Base-by-base conservation (phyloP, 2,113 vertebrate species). In the Zosterops pallidus region DNA sequence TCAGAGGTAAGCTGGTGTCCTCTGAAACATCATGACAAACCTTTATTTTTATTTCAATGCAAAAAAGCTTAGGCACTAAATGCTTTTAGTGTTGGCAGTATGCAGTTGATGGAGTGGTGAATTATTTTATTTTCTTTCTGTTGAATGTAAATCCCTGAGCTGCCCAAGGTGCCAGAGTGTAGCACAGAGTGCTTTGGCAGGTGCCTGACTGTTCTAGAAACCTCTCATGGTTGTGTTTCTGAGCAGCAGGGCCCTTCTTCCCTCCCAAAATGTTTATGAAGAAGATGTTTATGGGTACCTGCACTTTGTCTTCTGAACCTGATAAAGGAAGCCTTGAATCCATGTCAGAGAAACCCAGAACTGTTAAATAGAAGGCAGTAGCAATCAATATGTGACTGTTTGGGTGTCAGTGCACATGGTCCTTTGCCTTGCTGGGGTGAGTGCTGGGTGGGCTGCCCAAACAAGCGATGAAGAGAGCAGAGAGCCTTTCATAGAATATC, bases 171-270 rank as follows among this genome's bases (percentile, higher is more conserved):
- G 52, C 42, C 35, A 5, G 16, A 63, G 16, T 19, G 35, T 29
- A 49, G 46, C 46, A 28, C 23, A 23, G 29, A 35, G 41, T 64
- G 89, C 79, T 56, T 72, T 83, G 74, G 47, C 60, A 70, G 87
- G 35, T 82, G 60, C 12, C 7, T 37, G 26, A 10, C 42, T 70
- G 21, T 92, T 92, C 56, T 33, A 68, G 82, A 83, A 87, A 28
- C 29, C 26, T 87, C 52, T 24, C 42, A 35, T 55, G 59, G 65
- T 29, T 65, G 35, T 59, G 29, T 37, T 6, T 79, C 49, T 71
- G 65, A 72, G 60, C 49, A 94, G 94, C 35, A 87, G 75, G 42
- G 87, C 57, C 57, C 20, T 42, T 86, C 37, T 87, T 83, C n/a
- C 85, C n/a, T 79, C 37, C 80, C 41, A 14, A 7, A 53, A 17